A percentile compares a stretch with the other conserved stretches of the same genome.
Evolutionary conservation across 2,113 vertebrate species (phyloP).

Genomic region (Progne subis): DNA sequence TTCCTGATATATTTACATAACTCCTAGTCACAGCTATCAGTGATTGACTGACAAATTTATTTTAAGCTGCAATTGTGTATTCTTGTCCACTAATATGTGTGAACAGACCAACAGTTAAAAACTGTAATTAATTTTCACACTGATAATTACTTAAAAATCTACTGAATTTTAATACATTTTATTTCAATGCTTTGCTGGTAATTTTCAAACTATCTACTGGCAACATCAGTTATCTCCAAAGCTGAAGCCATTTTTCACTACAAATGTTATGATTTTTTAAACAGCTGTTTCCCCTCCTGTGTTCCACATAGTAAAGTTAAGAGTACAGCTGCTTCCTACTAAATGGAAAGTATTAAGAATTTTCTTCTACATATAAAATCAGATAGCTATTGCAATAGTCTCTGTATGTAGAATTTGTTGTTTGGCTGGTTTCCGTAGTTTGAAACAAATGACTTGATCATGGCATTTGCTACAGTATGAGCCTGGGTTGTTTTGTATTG

Average conservation of each 20-base stretch:
- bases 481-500: background rate
- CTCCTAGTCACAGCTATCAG: background rate
- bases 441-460: background rate
- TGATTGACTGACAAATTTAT: background rate
- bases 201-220: background rate
- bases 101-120: background rate
- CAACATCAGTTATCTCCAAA: background rate
- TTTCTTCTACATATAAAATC: background rate
- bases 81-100: background rate
- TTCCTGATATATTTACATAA: background rate
- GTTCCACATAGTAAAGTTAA: slow-evolving; percentile 13
- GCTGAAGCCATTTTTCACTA: background rate
- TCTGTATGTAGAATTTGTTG: background rate
- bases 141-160: background rate
- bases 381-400: background rate
- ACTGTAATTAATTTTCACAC: background rate
- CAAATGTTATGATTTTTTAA: background rate
- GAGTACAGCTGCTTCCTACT: slow-evolving; percentile 9
- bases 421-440: background rate
- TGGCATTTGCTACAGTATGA: background rate
- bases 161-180: background rate
- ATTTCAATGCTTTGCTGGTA: background rate
- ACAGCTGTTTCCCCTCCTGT: background rate
- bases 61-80: background rate
- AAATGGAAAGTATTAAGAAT: background rate